Evolutionary conservation across 2,797 vertebrate species (phyloP).

Genomic region (Muraenolepis orangiensis): DNA sequence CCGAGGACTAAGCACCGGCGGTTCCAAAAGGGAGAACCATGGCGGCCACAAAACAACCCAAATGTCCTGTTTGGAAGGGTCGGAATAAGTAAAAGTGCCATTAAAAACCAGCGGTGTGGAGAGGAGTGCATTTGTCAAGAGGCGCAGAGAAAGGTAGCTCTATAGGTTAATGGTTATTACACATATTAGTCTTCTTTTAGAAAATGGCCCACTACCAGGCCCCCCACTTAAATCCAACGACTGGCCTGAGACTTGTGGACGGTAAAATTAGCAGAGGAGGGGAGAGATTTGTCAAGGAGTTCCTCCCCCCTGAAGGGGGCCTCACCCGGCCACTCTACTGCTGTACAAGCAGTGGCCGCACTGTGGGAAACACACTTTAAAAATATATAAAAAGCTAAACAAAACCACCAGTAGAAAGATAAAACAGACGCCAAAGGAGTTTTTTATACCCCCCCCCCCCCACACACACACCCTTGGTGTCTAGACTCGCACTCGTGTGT

Average conservation of each 20-base stretch:
- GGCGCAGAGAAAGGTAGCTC: not conserved
- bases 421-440: conserved; percentile 32
- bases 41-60: conserved; percentile 36
- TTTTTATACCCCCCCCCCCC: not conserved
- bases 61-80: conserved; percentile 14
- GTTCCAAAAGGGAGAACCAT: conserved; percentile 39
- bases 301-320: not conserved
- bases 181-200: conserved; percentile 22
- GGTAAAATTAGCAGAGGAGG: conserved; percentile 30
- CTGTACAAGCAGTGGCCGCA: conserved; percentile 2
- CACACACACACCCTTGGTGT: no score
- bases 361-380: not conserved
- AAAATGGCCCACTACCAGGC: conserved; percentile 11
- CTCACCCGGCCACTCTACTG: conserved; percentile 10
- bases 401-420: conserved; percentile 28
- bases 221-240: conserved; percentile 18
- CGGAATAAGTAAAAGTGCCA: not conserved
- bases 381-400: conserved; percentile 5
- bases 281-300: conserved; percentile 11
- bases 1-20: conserved; percentile 9
- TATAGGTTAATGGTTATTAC: conserved; percentile 34
- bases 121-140: conserved; percentile 4
- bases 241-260: conserved; percentile 28
- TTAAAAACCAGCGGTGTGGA: not conserved
- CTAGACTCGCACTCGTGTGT: conserved; percentile 18